Evolutionary conservation across 64 coral and sea anemone species (phyloP).

Genomic region (Porites lutea): DNA sequence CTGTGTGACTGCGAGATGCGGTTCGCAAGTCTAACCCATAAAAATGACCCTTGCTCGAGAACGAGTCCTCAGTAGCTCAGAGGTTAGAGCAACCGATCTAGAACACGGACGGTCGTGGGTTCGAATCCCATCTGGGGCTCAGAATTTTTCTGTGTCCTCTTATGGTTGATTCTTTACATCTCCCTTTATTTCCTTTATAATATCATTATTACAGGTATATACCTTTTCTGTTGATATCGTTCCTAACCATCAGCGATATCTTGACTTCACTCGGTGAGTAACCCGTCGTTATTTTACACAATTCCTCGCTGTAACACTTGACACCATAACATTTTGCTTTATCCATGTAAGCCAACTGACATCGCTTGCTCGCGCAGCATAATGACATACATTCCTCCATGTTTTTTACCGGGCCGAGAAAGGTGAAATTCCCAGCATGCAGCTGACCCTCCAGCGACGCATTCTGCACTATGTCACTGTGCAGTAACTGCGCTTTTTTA

Average conservation of each 20-base stretch:
- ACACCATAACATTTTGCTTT: slow-evolving; percentile 91
- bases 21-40: too few species aligned
- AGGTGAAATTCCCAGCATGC: slow-evolving; percentile 89
- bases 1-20: too few species aligned
- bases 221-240: slow-evolving; percentile 96
- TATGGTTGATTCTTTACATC: too few species aligned
- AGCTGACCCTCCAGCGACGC: slow-evolving; percentile 79
- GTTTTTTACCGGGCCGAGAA: slow-evolving; percentile 75
- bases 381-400: slow-evolving; percentile 94
- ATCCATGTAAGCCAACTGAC: slow-evolving; percentile 90
- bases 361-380: slow-evolving; percentile 86
- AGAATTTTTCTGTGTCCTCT: too few species aligned
- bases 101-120: too few species aligned
- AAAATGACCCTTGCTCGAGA: too few species aligned
- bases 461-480: slow-evolving; percentile 87
- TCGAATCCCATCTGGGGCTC: too few species aligned
- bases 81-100: too few species aligned
- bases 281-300: slow-evolving; percentile 88
- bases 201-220: background rate
- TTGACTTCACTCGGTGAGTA: slow-evolving; percentile 83
- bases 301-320: slow-evolving; percentile 84
- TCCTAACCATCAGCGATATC: slow-evolving; percentile 95
- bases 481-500: slow-evolving; percentile 90
- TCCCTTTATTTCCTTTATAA: too few species aligned
- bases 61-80: too few species aligned